Base-by-base conservation (phyloP, 2,113 vertebrate species). In the Melospiza melodia region DNA sequence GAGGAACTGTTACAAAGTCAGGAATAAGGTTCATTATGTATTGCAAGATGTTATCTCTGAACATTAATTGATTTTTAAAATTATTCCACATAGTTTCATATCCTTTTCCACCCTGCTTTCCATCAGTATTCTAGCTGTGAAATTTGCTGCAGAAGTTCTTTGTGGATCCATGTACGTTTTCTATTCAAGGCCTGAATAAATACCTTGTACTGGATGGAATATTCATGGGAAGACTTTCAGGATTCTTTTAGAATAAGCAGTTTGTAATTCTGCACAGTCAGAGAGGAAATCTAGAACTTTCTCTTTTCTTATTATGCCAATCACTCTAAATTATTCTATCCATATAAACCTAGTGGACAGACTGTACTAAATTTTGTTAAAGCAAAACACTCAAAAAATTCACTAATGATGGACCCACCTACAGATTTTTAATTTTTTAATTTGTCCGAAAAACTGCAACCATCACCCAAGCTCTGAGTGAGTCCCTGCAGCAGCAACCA, bases 41-140 rank as follows among this genome's bases (percentile, higher is more conserved):
- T 18, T 73, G 18, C 18, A 91, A 84, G 62, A 73, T 15, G 5
- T 67, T 93, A 74, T 89, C 44, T 87, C 37, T 31, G 37, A 93
- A 79, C 49, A 82, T 65, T 72, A 94, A 91, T 84, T 84, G 24
- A 84, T 81, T 93, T 94, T 86, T 80, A 2, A 91, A 97, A 89
- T 91, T 52, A 89, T 84, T 77, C 23, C 30, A 62, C 12, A 30
- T 44, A 30, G 8, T 79, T 91, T 84, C 35, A 46, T 65, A 72
- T 75, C 17, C 28, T 92, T 95, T 90, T 65, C 43, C 91, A 68
- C 18, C 30, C 39, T 46, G 6, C 1, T 65, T 87, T 20, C 16
- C 10, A 62, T 93, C 77, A 90, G 46, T 48, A 96, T 90, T 86
- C 88, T 55, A 72, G 18, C 9, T 58, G n/a, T 21, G 17, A 91